Evolutionary conservation across 2,113 vertebrate genomes (phyloP).

Genomic region (Anser brachyrhynchus): DNA sequence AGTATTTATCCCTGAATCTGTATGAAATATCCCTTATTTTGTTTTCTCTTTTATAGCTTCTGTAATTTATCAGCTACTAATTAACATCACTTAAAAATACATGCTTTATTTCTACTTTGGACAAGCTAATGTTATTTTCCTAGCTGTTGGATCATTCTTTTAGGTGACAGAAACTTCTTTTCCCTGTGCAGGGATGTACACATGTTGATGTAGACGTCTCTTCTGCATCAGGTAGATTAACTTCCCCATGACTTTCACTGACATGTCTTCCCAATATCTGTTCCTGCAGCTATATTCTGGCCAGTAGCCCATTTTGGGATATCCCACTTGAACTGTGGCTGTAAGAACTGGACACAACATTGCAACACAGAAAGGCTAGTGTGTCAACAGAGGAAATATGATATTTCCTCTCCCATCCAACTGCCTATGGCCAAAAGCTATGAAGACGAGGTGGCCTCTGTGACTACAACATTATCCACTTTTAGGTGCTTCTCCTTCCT

Average conservation of each 20-base stretch:
- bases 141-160: background rate
- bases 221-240: background rate
- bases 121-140: background rate
- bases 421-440: background rate
- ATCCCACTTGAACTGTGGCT: background rate
- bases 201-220: background rate
- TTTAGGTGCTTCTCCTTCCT: background rate
- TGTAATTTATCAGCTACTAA: background rate
- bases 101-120: background rate
- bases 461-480: background rate
- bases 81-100: background rate
- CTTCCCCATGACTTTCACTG: background rate
- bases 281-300: background rate
- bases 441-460: background rate
- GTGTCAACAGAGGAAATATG: background rate
- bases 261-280: background rate
- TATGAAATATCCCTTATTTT: background rate
- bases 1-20: background rate
- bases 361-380: rapidly evolving
- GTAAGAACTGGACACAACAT: background rate
- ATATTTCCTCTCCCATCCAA: background rate
- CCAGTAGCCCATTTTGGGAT: background rate
- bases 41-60: background rate
- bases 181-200: background rate
- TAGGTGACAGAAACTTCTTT: background rate